Conservation (phyloP, 2,797 vertebrate species). For the Aselliscus stoliczkanus region DNA sequence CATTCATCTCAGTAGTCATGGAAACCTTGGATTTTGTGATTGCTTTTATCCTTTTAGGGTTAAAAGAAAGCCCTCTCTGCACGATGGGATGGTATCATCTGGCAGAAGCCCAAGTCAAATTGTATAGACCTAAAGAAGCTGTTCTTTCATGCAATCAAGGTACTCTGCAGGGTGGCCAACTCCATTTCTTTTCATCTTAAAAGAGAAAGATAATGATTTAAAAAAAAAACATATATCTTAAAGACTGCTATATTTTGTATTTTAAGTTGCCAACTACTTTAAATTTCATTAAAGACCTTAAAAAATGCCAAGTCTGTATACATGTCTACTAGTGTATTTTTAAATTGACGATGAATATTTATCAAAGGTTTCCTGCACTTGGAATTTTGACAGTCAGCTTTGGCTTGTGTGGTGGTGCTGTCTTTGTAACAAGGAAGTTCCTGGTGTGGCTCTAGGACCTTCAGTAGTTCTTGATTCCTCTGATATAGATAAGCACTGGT, state of each 20-base stretch:
- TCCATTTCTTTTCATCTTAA: not conserved
- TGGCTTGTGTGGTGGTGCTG: not conserved
- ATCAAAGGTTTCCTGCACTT: not conserved
- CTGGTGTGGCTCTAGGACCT: not conserved
- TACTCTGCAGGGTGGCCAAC: not conserved
- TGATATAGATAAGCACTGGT: not conserved
- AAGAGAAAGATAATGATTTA: not conserved
- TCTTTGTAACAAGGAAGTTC: not conserved
- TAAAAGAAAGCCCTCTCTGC: slow-evolving; percentile 83
- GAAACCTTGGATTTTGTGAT: slow-evolving; percentile 11
- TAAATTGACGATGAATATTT: not conserved
- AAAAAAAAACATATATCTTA: not conserved
- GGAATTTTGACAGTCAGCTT: not conserved
- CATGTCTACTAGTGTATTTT: not conserved
- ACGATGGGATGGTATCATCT: slow-evolving; percentile 86
- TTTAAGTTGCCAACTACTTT: slow-evolving; percentile 12
- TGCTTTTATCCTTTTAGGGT: slow-evolving; percentile 80
- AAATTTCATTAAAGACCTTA: not conserved
- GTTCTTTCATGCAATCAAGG: slow-evolving; percentile 90
- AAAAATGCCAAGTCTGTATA: not conserved
- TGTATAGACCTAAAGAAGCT: slow-evolving; percentile 86
- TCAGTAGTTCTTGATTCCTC: not conserved
- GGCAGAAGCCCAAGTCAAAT: slow-evolving; percentile 89
- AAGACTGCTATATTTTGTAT: not conserved
- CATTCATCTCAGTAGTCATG: not conserved